Evolutionary conservation across 1,140 invertebrate genomes (phyloP), one percentile per base, ranked within the genome.

Genomic region (Meloidogyne chitwoodi): DNA sequence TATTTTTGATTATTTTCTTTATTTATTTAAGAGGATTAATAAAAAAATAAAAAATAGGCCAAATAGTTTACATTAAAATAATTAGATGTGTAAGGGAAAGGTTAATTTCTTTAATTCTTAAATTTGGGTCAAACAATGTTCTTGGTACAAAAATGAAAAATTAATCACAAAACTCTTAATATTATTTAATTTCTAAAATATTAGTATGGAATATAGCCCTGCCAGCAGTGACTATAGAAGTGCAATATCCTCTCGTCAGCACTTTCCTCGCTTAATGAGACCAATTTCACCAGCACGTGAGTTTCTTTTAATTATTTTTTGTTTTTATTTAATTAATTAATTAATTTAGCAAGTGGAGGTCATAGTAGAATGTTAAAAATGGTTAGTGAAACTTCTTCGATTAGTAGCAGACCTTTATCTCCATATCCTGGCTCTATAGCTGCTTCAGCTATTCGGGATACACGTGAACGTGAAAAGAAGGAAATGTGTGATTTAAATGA

Each of bases 401-500:
- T 84, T 34, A 70, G 64, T 26, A 84, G 84, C 38, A 80, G 85
- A 22, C 73, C 77, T 76, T 29, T 84, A 77, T 75, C 80, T 65
- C 68, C 80, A 38, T 74, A 85, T 74, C 76, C 76, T 26, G 81
- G 77, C 3, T 84, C 79, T 26, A 75, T 77, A 63, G 84, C 89
- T 12, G 88, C 89, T 16, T 81, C 82, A 24, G 83, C 83, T 56
- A 88, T 90, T 71, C 85, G 88, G 68, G 84, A 85, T 64, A 84
- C 79, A 34, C 84, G 89, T 16, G 88, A 89, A 79, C 87, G 87
- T 73, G 89, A 90, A 79, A 90, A 90, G 85, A 88, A 88, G 78
- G 89, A 90, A 68, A 86, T 90, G 85, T 87, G 87, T 75, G 89
- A 89, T 71, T 79, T 90, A 76, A 90, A 90, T 80, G 89, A 90